A percentile compares a stretch with the other conserved stretches of the same genome.
phyloP scores from a whole-genome alignment of 1,140 invertebrate species.

The Kradibia gibbosae region DNA sequence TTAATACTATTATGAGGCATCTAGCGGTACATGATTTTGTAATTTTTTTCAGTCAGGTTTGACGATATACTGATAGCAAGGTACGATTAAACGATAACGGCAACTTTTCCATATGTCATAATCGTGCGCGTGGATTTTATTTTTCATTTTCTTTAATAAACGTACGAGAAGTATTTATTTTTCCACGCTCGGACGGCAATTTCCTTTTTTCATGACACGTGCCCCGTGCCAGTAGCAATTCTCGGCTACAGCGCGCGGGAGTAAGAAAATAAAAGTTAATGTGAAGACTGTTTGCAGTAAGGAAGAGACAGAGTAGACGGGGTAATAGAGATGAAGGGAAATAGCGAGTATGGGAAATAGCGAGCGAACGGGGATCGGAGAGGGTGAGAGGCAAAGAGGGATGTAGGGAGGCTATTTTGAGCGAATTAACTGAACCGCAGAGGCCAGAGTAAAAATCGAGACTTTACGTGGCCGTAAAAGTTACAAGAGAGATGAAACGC shows the following conservation, averaged over 20 bases:
- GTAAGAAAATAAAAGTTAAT: constrained; percentile 33
- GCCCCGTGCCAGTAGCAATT: background rate
- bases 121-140: background rate
- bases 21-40: background rate
- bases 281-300: constrained; percentile 1
- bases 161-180: constrained; percentile 2
- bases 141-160: background rate
- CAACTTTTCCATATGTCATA: background rate
- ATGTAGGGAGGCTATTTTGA: constrained; percentile 48
- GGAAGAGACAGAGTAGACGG: background rate
- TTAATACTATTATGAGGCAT: background rate
- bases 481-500: constrained; percentile 55
- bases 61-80: constrained; percentile 6
- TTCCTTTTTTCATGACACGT: constrained; percentile 16
- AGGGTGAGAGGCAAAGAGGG: background rate
- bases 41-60: background rate
- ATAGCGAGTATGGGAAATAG: constrained; percentile 1
- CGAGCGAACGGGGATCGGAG: too few relatives aligned
- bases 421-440: constrained; percentile 59
- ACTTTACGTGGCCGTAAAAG: constrained; percentile 67
- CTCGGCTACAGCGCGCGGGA: background rate
- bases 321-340: too few relatives aligned
- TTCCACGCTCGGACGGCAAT: background rate
- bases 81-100: constrained; percentile 24
- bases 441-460: constrained; percentile 59